Conservation (phyloP, 2,113 vertebrate species). For the Muntiacus muntjak region DNA sequence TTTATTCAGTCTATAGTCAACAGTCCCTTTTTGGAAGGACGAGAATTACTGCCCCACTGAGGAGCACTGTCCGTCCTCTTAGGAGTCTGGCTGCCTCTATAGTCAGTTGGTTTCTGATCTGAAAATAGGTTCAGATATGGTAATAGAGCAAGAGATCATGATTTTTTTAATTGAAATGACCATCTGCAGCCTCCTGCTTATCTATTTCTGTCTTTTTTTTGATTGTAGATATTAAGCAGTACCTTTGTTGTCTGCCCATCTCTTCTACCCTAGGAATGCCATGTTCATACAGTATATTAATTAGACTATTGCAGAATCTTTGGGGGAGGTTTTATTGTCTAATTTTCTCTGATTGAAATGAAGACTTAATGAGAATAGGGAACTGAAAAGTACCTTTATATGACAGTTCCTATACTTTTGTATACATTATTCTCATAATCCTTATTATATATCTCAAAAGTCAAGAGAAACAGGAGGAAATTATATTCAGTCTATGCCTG, state of each 20-base stretch:
- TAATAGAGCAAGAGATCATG: neutral
- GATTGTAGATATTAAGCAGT: neutral
- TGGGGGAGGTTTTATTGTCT: neutral
- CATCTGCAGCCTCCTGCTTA: neutral
- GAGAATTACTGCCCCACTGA: neutral
- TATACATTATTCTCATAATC: neutral
- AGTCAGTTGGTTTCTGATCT: neutral
- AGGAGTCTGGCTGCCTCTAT: neutral
- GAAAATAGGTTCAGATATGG: neutral
- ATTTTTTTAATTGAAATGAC: neutral
- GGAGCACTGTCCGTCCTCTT: neutral
- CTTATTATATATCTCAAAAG: neutral
- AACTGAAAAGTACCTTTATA: neutral
- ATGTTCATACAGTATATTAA: neutral
- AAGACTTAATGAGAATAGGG: neutral
- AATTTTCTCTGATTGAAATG: neutral
- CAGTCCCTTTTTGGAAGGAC: neutral
- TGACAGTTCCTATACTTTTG: neutral
- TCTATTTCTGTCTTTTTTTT: neutral
- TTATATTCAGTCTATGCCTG: neutral
- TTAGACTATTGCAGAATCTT: neutral
- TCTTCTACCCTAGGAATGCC: neutral
- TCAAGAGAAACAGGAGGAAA: neutral
- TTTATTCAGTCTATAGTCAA: neutral
- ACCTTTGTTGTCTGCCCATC: neutral